Evolutionary conservation across 2,113 vertebrate genomes (phyloP), one percentile per base, ranked within the genome.

Genomic region (Solea solea): DNA sequence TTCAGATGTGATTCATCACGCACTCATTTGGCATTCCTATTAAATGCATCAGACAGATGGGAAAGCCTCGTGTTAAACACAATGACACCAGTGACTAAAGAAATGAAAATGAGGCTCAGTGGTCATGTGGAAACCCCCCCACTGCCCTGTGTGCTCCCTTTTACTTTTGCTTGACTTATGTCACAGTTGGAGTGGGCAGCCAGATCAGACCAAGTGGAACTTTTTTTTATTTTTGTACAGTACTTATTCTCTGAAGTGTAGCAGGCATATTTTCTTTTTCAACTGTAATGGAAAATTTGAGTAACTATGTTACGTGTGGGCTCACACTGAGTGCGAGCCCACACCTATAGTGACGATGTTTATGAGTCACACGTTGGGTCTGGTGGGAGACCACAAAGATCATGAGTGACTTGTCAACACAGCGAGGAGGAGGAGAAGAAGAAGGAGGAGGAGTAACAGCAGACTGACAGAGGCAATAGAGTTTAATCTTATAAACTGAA

Each of bases 231-330:
- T 0, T 8, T 3, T 10, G 11, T 12, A 45, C 44, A 45, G 11
- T 13, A 0, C 21, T 21, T 21, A 21, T n/a, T 41, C 9, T 11
- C 21, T 73, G 7, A 21, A 21, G 13, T 12, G 48, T 64, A 59
- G 62, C 69, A 46, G 60, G 51, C 5, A 1, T 64, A 0, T 1
- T 1, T 27, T 34, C 39, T 0, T 51, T 56, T 12, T 51, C 45
- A 48, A n/a, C 12, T 14, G 13, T 53, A 62, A 56, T 70, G 86
- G 72, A 86, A 88, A 53, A 25, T 46, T 58, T 84, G 55, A 61
- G 11, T 59, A 63, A 48, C 41, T 39, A 41, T 12, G 7, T 12
- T 14, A 7, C 11, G 25, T 57, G 83, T 82, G 65, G 74, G 77
- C 42, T 60, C 25, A 7, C 0, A 11, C 21, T 66, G 50, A 69